Conservation (phyloP, 2,113 vertebrate species). For the western clawed frog (Xenopus tropicalis) region DNA sequence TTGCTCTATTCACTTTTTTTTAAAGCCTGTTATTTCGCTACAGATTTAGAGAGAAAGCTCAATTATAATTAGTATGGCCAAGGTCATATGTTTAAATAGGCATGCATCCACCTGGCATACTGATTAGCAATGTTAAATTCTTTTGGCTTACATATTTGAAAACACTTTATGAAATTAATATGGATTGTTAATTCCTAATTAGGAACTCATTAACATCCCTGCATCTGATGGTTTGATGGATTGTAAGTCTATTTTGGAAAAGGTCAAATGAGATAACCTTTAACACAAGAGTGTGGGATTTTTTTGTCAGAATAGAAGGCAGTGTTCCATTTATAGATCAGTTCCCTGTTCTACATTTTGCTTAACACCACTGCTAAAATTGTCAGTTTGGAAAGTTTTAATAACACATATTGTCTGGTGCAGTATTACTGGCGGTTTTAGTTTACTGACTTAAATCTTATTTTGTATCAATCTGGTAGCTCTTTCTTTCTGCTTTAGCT, state of each 20-base stretch:
- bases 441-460: too few species aligned
- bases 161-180: slow-evolving; percentile 61
- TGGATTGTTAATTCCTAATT: slow-evolving; percentile 64
- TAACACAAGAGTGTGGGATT: slow-evolving; percentile 46
- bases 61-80: slow-evolving; percentile 18
- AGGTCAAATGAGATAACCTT: slow-evolving; percentile 47
- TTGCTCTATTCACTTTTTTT: slow-evolving; percentile 7
- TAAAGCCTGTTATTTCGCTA: slow-evolving; percentile 35
- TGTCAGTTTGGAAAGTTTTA: too few species aligned
- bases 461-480: too few species aligned
- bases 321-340: background rate
- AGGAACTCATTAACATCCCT: slow-evolving; percentile 59
- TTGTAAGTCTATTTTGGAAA: slow-evolving; percentile 51
- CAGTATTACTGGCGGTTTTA: too few species aligned
- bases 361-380: too few species aligned
- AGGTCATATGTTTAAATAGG: slow-evolving; percentile 43
- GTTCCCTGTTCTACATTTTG: background rate
- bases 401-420: too few species aligned
- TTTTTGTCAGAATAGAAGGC: slow-evolving; percentile 17
- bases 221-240: slow-evolving; percentile 55
- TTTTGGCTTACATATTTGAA: slow-evolving; percentile 47
- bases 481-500: too few species aligned
- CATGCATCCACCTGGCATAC: slow-evolving; percentile 34
- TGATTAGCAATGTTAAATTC: slow-evolving; percentile 38
- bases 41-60: slow-evolving; percentile 17